Evolutionary conservation across 2,113 vertebrate species (phyloP).

Genomic region (Sander vitreus): DNA sequence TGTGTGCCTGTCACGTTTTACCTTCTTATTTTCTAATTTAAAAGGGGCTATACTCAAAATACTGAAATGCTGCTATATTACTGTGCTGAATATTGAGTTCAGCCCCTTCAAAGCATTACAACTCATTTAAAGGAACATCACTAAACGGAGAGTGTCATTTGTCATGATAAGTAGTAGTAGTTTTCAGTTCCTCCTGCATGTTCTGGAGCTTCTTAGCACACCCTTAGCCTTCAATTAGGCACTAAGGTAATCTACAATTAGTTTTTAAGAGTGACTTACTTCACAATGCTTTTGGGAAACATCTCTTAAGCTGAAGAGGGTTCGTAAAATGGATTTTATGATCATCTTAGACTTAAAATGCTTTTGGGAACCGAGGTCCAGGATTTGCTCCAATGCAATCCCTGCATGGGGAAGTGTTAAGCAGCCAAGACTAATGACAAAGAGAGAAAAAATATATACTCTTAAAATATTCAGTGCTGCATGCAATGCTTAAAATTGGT

Average conservation of each 20-base stretch:
- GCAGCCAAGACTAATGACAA: conserved; percentile 25
- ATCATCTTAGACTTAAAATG: neutral
- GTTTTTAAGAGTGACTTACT: neutral
- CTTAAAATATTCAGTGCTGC: conserved; percentile 39
- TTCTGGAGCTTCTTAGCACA: neutral
- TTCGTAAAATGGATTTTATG: conserved; percentile 5
- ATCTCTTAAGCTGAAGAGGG: neutral
- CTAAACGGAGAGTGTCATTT: neutral
- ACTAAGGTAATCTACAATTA: neutral
- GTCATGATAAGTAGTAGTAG: neutral
- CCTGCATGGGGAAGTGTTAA: conserved; percentile 24
- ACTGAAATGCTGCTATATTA: no score
- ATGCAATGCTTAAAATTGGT: conserved; percentile 36
- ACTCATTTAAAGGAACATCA: neutral
- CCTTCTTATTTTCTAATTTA: neutral
- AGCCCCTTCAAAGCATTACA: neutral
- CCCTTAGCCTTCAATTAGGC: neutral
- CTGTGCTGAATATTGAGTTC: no score
- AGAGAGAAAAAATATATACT: neutral
- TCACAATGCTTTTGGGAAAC: conserved; percentile 4
- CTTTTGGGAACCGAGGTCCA: neutral
- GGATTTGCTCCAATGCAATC: conserved; percentile 2
- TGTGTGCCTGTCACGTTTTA: neutral
- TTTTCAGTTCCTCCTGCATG: neutral
- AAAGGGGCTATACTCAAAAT: no score